A percentile compares a stretch with the other conserved stretches of the same genome.
phyloP scores from a whole-genome alignment of 2,888 invertebrate genomes.

The Myathropa florea region DNA sequence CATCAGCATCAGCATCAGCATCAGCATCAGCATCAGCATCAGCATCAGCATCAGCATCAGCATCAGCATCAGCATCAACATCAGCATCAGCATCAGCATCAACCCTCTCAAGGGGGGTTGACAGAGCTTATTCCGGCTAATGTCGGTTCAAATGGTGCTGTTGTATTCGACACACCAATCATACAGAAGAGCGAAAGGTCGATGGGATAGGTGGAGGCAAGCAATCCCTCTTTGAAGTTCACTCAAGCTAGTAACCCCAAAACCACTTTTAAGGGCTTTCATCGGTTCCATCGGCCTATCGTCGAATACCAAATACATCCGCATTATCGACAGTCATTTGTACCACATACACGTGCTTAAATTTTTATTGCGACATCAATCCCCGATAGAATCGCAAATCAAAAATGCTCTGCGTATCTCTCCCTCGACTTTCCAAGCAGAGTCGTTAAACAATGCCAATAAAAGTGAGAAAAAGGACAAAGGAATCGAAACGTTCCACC shows the following conservation, averaged over 20 bases:
- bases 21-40: slow-evolving; percentile 12
- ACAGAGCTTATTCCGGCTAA: neutral
- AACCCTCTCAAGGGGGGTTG: neutral
- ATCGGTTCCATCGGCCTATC: neutral
- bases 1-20: slow-evolving; percentile 25
- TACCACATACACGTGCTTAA: neutral
- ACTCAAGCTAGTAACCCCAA: neutral
- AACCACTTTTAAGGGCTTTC: neutral
- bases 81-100: slow-evolving; percentile 13
- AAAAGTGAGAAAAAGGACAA: slow-evolving; percentile 7
- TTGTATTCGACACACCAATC: neutral
- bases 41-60: slow-evolving; percentile 17
- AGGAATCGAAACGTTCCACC: neutral
- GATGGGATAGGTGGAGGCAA: neutral
- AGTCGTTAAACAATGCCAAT: slow-evolving; percentile 13
- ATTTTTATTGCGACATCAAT: slow-evolving; percentile 8
- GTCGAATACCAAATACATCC: neutral
- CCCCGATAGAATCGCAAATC: slow-evolving; percentile 8
- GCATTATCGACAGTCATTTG: neutral
- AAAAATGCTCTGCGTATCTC: neutral
- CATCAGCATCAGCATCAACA: slow-evolving; percentile 20
- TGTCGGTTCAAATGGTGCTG: neutral
- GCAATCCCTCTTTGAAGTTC: neutral
- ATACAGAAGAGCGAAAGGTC: neutral
- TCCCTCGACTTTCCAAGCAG: neutral